Percentiles rank a stretch among this genome's conserved stretches.
These are phyloP conservation scores for Smithornis capensis DNA, from an alignment of 2,113 vertebrate genomes.

Conservation along the genomic window DNA sequence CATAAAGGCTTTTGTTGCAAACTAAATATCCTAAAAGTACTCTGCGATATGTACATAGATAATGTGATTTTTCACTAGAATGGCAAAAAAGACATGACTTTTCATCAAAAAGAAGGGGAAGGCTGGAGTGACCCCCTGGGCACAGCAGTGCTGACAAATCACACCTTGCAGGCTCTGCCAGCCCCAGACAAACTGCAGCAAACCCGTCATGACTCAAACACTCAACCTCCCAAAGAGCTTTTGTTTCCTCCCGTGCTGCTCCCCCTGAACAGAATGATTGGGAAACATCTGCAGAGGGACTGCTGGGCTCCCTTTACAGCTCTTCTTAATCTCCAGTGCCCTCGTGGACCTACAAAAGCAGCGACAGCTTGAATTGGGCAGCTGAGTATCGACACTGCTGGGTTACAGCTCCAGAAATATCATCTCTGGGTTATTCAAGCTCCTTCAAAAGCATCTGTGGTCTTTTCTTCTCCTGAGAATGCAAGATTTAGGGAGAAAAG, in stretches of 20 bases:
- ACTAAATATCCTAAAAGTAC: neutral
- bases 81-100: neutral
- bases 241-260: neutral
- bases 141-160: neutral
- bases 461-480: neutral
- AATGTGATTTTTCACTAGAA: neutral
- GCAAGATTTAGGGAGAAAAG: neutral
- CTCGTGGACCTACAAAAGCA: neutral
- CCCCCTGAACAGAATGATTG: neutral
- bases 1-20: neutral
- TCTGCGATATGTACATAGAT: neutral
- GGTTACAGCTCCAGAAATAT: neutral
- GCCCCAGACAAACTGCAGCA: neutral
- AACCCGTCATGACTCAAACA: neutral
- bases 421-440: neutral
- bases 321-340: neutral
- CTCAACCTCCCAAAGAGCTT: neutral
- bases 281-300: neutral
- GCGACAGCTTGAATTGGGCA: conserved; percentile 14
- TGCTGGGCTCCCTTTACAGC: neutral
- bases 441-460: neutral
- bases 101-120: neutral
- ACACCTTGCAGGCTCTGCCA: neutral
- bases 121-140: neutral
- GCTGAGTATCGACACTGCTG: neutral